Conservation (phyloP, 2,113 vertebrate genomes). For the Podocnemis expansa region DNA sequence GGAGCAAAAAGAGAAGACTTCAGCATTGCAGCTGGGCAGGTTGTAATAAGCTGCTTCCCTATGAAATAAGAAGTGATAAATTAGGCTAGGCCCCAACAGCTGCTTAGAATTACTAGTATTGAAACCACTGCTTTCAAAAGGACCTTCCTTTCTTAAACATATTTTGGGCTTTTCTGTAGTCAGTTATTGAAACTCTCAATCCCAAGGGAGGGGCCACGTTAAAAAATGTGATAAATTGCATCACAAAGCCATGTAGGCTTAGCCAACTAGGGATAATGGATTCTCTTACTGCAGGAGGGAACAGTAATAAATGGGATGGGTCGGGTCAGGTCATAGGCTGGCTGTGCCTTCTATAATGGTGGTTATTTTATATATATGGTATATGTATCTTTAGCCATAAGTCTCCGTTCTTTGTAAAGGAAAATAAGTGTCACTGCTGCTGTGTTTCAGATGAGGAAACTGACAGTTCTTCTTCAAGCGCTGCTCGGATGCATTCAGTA, state of each 20-base stretch:
- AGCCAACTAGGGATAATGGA: background rate
- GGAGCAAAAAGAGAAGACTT: background rate
- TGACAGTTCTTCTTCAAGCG: no score
- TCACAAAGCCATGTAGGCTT: no score
- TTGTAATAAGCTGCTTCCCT: background rate
- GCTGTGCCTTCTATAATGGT: background rate
- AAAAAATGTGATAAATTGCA: background rate
- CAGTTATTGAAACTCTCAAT: background rate
- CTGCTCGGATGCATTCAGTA: no score
- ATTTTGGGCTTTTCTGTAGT: background rate
- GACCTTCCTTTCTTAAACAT: background rate
- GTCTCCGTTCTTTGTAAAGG: background rate
- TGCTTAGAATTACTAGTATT: background rate
- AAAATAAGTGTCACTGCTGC: background rate
- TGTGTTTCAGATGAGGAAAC: background rate
- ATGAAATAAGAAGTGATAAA: background rate
- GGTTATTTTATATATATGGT: no score
- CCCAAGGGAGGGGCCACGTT: background rate
- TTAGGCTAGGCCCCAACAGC: background rate
- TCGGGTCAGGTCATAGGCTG: background rate
- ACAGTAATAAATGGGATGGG: background rate
- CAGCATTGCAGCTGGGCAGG: rapidly evolving
- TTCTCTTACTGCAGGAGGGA: background rate
- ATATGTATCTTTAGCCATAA: background rate
- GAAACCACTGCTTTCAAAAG: background rate